Base-by-base conservation (phyloP, 2,797 vertebrate species). In the Chloroceryle inda region DNA sequence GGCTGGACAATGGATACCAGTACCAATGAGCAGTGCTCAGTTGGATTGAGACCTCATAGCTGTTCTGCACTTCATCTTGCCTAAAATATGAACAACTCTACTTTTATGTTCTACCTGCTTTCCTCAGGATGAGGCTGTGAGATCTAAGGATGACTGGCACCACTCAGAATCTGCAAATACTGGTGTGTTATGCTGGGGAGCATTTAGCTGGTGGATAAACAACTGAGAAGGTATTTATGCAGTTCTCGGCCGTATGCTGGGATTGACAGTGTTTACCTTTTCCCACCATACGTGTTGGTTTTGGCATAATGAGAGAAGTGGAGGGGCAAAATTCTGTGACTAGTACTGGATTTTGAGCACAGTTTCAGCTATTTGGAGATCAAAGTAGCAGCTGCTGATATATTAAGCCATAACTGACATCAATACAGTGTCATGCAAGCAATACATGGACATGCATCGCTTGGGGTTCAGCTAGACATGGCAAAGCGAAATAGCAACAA, bases 391-490 rank as follows among this genome's bases (percentile, higher is more conserved):
- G 44, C 31, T 83, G 15, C 52, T 53, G 33, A 12, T 45, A 23
- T 4, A 13, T 13, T 5, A 56, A 27, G 44, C 35, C 0, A 1
- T 29, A 73, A 62, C 37, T 37, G 22, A 14, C 20, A 19, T 26
- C 49, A 40, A 2, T 13, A 45, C 21, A 40, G 38, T 68, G 26
- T 44, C 55, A n/a, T n/a, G n/a, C n/a, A n/a, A n/a, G n/a, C n/a
- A n/a, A n/a, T n/a, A n/a, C 1, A 0, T 42, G 44, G 40, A 23
- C 8, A 8, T n/a, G 56, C 2, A 3, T 68, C 13, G 2, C 38
- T 59, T 6, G 0, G 11, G 26, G 42, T 44, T 76, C 42, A 56
- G 53, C 19, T n/a, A 66, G 47, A 42, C 23, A 37, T 37, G 58
- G 44, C 27, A 18, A 58, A 56, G 49, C 52, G 44, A 68, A 66